Percentiles rank a stretch among this genome's conserved stretches.
phyloP scores from a whole-genome alignment of 2,888 invertebrate genomes.

The Stenurella melanura region DNA sequence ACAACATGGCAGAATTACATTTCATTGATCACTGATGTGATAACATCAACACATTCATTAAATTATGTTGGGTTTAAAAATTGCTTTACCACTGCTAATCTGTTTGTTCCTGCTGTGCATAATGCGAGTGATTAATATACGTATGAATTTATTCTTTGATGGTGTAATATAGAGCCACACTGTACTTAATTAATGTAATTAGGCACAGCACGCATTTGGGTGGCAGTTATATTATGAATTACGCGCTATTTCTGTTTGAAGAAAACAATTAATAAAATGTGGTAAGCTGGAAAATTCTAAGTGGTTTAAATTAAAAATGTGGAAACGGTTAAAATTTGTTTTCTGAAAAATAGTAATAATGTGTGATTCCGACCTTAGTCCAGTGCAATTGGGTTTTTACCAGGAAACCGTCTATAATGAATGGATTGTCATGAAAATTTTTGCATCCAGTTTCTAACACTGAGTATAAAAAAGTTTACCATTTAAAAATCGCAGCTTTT shows the following conservation, averaged over 20 bases:
- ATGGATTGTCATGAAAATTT: no score
- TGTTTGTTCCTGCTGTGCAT: conserved; percentile 28
- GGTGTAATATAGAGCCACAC: conserved; percentile 7
- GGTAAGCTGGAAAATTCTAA: neutral
- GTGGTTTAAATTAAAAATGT: neutral
- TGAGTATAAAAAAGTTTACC: no score
- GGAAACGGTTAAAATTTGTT: neutral
- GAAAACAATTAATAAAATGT: neutral
- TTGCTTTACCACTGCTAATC: conserved; percentile 26
- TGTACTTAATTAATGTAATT: conserved; percentile 32
- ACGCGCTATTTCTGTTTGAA: neutral
- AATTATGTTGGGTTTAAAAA: conserved; percentile 31
- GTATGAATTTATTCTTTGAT: conserved; percentile 19
- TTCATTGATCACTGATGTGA: conserved; percentile 7
- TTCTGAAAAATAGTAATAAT: no score
- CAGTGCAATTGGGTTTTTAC: no score
- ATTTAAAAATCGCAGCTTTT: no score
- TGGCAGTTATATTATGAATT: neutral
- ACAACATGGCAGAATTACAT: neutral
- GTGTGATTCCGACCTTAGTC: no score
- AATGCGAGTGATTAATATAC: conserved; percentile 27
- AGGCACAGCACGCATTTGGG: conserved; percentile 15
- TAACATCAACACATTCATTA: conserved; percentile 31
- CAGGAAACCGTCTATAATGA: no score
- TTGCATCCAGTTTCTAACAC: no score